Evolutionary conservation across 2,113 vertebrate species (phyloP).

Genomic region (Corythaixoides concolor): DNA sequence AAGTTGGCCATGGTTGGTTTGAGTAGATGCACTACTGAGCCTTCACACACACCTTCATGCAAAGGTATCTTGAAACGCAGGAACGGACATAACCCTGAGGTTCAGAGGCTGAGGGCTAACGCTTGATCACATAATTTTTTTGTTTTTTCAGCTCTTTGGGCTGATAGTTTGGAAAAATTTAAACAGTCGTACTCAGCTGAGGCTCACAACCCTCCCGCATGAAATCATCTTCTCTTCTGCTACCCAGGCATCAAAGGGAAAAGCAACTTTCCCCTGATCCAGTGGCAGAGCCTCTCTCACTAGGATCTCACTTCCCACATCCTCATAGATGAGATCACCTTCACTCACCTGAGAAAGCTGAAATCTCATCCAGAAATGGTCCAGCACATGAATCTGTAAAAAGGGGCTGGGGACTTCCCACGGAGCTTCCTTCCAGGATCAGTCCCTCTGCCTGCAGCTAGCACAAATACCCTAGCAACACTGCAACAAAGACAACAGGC

Average conservation of each 20-base stretch:
- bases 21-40: not conserved
- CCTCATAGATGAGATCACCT: not conserved
- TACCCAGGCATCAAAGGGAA: not conserved
- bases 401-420: not conserved
- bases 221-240: not conserved
- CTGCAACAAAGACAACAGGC: not conserved
- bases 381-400: not conserved
- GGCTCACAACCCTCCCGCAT: not conserved
- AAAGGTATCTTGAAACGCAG: not conserved
- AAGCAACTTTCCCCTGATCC: not conserved
- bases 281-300: not conserved
- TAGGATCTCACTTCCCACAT: not conserved
- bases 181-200: not conserved
- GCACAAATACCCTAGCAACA: conserved; percentile 5
- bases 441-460: not conserved
- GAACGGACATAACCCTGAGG: not conserved
- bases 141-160: not conserved
- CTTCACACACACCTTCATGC: not conserved
- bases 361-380: not conserved
- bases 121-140: no score
- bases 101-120: not conserved
- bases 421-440: not conserved
- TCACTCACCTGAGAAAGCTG: not conserved
- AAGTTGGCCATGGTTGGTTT: not conserved
- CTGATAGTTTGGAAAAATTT: not conserved